A percentile compares a stretch with the other conserved stretches of the same genome.
Evolutionary conservation across 2,888 invertebrate genomes (phyloP).

Genomic region (Ophioninae sp.): DNA sequence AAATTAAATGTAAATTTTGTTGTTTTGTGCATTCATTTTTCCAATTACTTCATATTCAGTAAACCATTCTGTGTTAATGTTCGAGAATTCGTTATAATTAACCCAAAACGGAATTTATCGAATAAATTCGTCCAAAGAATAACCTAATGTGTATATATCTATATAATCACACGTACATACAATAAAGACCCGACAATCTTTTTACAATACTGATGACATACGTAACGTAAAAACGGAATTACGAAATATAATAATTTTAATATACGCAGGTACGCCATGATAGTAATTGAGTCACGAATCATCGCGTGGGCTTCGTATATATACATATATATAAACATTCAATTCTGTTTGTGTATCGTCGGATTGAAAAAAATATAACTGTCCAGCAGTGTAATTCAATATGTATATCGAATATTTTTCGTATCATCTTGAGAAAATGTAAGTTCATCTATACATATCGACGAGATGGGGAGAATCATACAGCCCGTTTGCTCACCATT

Average conservation of each 20-base stretch:
- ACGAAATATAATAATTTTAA: slow-evolving; percentile 12
- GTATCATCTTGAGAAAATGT: not conserved
- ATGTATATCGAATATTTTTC: slow-evolving; percentile 17
- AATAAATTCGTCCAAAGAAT: too few relatives aligned
- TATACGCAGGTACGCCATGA: slow-evolving; percentile 31
- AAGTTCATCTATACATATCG: slow-evolving; percentile 4
- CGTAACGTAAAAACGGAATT: not conserved
- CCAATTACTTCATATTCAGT: too few relatives aligned
- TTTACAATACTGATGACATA: slow-evolving; percentile 12
- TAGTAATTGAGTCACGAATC: slow-evolving; percentile 17
- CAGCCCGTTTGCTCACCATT: not conserved
- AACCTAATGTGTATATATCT: not conserved
- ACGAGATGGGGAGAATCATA: not conserved
- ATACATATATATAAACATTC: not conserved
- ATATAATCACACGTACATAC: not conserved
- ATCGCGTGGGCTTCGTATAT: not conserved
- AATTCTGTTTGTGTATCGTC: not conserved
- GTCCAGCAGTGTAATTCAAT: slow-evolving; percentile 61
- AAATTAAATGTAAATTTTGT: too few relatives aligned
- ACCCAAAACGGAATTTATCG: too few relatives aligned
- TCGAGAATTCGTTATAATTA: too few relatives aligned
- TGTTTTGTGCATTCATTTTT: too few relatives aligned
- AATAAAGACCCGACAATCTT: not conserved
- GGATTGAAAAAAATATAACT: slow-evolving; percentile 51
- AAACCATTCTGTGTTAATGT: too few relatives aligned